phyloP scores from a whole-genome alignment of 2,797 vertebrate species.

The Sarcoramphus papa region DNA sequence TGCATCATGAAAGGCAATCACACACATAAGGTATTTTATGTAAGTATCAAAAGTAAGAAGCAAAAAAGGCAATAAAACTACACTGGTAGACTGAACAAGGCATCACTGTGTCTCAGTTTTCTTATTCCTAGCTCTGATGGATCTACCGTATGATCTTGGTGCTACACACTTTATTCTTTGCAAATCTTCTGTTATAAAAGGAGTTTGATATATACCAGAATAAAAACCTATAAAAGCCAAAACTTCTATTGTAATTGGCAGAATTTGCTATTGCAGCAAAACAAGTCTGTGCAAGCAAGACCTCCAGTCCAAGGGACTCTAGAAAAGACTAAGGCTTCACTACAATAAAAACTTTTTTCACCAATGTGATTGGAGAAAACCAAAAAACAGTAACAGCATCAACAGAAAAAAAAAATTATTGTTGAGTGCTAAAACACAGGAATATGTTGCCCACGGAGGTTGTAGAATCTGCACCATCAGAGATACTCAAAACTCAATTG shows the following conservation, averaged over 20 bases:
- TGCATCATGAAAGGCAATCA: neutral
- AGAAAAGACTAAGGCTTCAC: neutral
- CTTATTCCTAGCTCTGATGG: neutral
- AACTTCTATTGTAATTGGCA: neutral
- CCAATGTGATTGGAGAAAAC: neutral
- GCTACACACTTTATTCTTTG: neutral
- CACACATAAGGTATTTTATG: neutral
- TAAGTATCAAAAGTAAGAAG: neutral
- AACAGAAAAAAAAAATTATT: neutral
- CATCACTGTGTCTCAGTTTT: neutral
- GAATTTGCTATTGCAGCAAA: neutral
- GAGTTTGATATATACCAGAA: neutral
- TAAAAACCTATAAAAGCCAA: neutral
- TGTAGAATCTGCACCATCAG: neutral
- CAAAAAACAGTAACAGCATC: neutral
- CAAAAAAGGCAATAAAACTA: neutral
- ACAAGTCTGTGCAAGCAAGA: neutral
- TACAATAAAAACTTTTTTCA: neutral
- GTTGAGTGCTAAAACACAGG: neutral
- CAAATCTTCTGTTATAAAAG: neutral
- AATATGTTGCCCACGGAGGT: neutral
- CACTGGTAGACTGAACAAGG: neutral
- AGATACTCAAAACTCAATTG: neutral
- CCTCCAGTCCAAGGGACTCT: neutral
- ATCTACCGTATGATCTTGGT: neutral